Evolutionary conservation across 2,113 vertebrate species (phyloP).

Genomic region (Glaucidium brasilianum): DNA sequence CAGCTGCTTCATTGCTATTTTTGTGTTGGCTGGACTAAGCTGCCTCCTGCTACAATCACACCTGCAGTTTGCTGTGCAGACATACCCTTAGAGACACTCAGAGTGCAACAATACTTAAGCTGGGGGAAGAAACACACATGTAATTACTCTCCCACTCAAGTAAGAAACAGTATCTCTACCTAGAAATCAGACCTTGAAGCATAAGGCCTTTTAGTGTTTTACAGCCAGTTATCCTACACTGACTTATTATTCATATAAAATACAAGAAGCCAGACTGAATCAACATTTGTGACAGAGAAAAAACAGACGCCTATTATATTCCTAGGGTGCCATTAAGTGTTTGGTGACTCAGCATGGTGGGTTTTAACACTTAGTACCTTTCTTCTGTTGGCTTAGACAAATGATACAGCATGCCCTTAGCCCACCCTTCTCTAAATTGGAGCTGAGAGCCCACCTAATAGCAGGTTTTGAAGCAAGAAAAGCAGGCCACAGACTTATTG

Average conservation of each 20-base stretch:
- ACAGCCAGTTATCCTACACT: neutral
- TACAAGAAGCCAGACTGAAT: conserved; percentile 24
- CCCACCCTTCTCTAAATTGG: neutral
- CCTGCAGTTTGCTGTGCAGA: conserved; percentile 16
- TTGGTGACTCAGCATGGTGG: conserved; percentile 46
- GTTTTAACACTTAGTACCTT: conserved; percentile 34
- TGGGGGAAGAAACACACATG: neutral
- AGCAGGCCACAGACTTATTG: neutral
- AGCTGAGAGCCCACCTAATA: neutral
- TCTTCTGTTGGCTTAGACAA: conserved; percentile 9
- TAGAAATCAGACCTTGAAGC: conserved; percentile 6
- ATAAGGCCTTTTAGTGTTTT: neutral
- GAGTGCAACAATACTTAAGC: neutral
- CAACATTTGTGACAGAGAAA: conserved; percentile 37
- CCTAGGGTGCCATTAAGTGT: conserved; percentile 22
- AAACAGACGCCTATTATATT: neutral
- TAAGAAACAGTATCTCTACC: neutral
- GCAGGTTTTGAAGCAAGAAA: neutral
- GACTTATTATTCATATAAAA: conserved; percentile 30
- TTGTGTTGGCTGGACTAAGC: neutral
- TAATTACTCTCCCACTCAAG: conserved; percentile 38
- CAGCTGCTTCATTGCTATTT: conserved; percentile 19
- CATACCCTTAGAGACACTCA: neutral
- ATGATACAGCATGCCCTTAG: neutral
- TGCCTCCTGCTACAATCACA: neutral